Base-by-base conservation (phyloP, 2,888 invertebrate genomes). In the Drosophila tripunctata region DNA sequence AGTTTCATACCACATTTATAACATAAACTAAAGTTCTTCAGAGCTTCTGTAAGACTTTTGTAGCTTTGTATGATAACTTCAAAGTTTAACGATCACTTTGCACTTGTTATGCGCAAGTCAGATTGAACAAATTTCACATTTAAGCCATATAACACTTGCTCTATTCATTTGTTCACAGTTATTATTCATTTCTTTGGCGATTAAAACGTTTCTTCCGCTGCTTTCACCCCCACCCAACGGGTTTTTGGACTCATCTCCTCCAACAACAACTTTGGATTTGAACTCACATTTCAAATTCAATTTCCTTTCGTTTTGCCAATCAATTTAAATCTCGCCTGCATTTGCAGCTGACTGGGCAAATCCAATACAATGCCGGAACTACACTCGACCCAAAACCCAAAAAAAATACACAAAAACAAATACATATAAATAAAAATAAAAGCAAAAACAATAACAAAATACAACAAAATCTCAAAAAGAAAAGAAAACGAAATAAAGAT, bases 231-330 rank as follows among this genome's bases (percentile, higher is more conserved):
- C n/a, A 4, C 15, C 17, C 5, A 7, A 6, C 12, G 19, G 6
- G 10, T 8, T 12, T 17, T 40, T 8, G 10, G 6, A 22, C 17
- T 17, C 41, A 12, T 7, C 15, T 8, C 19, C 3, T 3, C 3
- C 24, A 24, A 0, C 24, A n/a, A n/a, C n/a, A n/a, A n/a, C n/a
- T n/a, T n/a, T n/a, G 24, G 30, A 7, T 17, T 31, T n/a, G 12
- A 14, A 12, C 4, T 41, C 57, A 4, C 52, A 82, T 82, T 83
- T 55, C 40, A 71, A 86, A 86, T 86, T 82, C 80, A 79, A 78
- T 83, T 86, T 74, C 80, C 77, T 80, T 86, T 83, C 80, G 77
- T 50, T 82, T 69, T 67, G 77, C 58, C 81, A 86, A 80, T 86
- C 84, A 86, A 80, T 86, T 81, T 71, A 45, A 79, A 75, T 79